Conservation (phyloP, 2,797 vertebrate species). For the Lemur catta region DNA sequence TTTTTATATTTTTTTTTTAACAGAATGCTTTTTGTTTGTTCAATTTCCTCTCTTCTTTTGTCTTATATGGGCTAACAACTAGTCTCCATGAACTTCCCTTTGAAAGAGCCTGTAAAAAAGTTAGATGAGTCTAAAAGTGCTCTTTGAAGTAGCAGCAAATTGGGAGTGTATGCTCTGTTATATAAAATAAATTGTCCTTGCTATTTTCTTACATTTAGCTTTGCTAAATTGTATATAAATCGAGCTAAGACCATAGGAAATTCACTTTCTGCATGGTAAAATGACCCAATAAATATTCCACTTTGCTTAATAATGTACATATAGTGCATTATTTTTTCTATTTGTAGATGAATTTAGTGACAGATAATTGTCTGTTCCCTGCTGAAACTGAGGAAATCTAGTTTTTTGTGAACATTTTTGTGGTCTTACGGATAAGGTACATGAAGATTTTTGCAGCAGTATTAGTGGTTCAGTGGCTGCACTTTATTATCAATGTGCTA, state of each 20-base stretch:
- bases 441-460: slow-evolving; percentile 78
- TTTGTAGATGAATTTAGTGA: slow-evolving; percentile 83
- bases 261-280: slow-evolving; percentile 86
- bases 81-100: slow-evolving; percentile 85
- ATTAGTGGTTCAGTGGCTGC: slow-evolving; percentile 81
- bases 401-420: slow-evolving; percentile 72
- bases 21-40: slow-evolving; percentile 77
- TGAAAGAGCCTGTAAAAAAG: slow-evolving; percentile 84
- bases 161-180: slow-evolving; percentile 83
- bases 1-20: slow-evolving; percentile 54
- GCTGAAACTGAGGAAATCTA: slow-evolving; percentile 85
- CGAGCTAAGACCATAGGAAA: slow-evolving; percentile 86
- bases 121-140: slow-evolving; percentile 81
- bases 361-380: slow-evolving; percentile 84
- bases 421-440: slow-evolving; percentile 81
- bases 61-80: slow-evolving; percentile 77
- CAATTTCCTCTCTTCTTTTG: slow-evolving; percentile 72
- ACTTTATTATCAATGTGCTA: slow-evolving; percentile 79
- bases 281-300: slow-evolving; percentile 83
- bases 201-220: slow-evolving; percentile 90
- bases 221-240: slow-evolving; percentile 88
- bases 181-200: slow-evolving; percentile 80
- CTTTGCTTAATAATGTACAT: slow-evolving; percentile 84
- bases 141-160: slow-evolving; percentile 87
- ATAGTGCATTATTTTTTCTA: slow-evolving; percentile 86